Percentiles rank a stretch among this genome's conserved stretches.
Conservation (phyloP, 1,140 invertebrate genomes). For the Phthorimaea operculella region DNA sequence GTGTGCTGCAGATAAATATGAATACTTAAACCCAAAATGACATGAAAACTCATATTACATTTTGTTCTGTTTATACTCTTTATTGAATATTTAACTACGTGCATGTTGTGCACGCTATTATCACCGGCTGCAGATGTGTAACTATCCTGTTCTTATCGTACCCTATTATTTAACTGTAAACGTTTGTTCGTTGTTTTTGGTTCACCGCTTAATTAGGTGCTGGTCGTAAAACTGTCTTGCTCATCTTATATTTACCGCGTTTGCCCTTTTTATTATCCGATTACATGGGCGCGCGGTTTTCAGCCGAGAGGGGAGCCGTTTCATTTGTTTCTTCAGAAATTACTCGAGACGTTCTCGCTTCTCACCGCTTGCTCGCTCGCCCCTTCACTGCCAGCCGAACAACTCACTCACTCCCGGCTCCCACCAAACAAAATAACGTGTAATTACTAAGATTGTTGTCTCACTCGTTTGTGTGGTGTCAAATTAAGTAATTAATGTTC, state of each 20-base stretch:
- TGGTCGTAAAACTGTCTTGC: slow-evolving; percentile 68
- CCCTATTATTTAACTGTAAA: slow-evolving; percentile 52
- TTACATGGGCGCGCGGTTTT: slow-evolving; percentile 62
- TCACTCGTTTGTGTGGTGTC: slow-evolving; percentile 33
- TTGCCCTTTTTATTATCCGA: slow-evolving; percentile 69
- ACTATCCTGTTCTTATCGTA: slow-evolving; percentile 9
- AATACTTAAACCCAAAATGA: no score
- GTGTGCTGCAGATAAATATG: no score
- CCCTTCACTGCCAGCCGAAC: not conserved
- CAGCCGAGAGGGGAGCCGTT: slow-evolving; percentile 59
- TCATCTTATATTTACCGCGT: slow-evolving; percentile 68
- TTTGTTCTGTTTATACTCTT: no score
- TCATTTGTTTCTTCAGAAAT: slow-evolving; percentile 67
- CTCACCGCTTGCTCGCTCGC: slow-evolving; percentile 10
- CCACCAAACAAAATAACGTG: slow-evolving; percentile 33
- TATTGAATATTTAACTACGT: no score
- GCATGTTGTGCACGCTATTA: no score
- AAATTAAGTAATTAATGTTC: slow-evolving; percentile 53
- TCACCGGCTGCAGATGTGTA: not conserved
- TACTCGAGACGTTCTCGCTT: slow-evolving; percentile 47
- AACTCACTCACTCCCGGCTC: slow-evolving; percentile 26
- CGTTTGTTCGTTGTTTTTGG: slow-evolving; percentile 58
- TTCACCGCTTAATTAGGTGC: slow-evolving; percentile 67
- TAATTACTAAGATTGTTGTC: slow-evolving; percentile 51
- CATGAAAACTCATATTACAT: no score